Evolutionary conservation across 2,797 vertebrate species (phyloP), one percentile per base, ranked within the genome.

Genomic region (Myripristis murdjan): DNA sequence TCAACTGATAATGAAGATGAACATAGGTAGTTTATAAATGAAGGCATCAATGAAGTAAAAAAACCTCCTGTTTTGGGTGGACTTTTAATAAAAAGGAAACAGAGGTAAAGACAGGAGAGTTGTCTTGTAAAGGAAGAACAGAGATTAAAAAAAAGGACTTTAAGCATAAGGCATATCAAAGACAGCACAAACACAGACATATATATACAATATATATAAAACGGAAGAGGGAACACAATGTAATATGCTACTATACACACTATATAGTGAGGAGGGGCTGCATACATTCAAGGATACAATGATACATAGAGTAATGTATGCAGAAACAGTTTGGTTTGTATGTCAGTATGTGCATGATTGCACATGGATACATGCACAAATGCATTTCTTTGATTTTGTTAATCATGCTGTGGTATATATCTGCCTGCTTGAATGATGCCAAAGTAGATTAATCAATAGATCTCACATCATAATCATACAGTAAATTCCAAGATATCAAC

Each of bases 131-230:
- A n/a, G n/a, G n/a, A n/a, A n/a, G n/a, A 43, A 6, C 35, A 43
- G 39, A 75, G 18, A 39, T 68, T 41, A 51, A 2, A 77, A 12
- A 10, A 48, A n/a, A 48, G 4, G 8, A 70, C 47, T 33, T 18
- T 12, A 14, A 56, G 37, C 14, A 71, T 52, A 37, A 79, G 64
- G 74, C 77, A 75, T 12, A 66, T 65, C 18, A 48, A 72, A 77
- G 60, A n/a, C 37, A 47, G 35, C 55, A 47, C 28, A 56, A 49
- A 39, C 37, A 39, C 37, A 39, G 2, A 39, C 37, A 39, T 12
- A 12, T 14, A 39, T 39, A 53, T 9, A 54, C 8, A n/a, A 15
- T 22, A 44, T 51, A 77, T 39, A 52, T 15, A 18, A 15, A 44
- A 44, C 16, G 18, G n/a, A 16, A 44, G n/a, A 54, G 20, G 31